Conservation (phyloP, 2,797 vertebrate genomes). For the Pristis pectinata region DNA sequence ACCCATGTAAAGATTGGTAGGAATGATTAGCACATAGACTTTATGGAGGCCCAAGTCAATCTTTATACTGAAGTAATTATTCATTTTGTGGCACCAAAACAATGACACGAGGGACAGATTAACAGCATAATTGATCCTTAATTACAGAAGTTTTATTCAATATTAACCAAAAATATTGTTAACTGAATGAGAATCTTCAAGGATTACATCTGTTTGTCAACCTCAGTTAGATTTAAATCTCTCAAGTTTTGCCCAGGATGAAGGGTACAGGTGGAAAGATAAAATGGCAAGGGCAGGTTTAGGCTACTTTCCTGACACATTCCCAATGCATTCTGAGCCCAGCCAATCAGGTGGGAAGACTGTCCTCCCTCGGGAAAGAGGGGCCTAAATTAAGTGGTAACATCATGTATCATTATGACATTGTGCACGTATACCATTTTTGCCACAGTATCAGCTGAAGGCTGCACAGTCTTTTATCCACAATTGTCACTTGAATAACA, state of each 20-base stretch:
- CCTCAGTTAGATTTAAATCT: background rate
- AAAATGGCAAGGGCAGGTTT: background rate
- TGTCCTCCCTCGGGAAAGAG: background rate
- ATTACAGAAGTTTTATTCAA: too few species aligned
- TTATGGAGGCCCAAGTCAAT: too few species aligned
- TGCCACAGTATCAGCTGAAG: background rate
- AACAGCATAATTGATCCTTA: background rate
- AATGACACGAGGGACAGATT: background rate
- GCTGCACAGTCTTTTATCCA: background rate
- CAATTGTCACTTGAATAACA: background rate
- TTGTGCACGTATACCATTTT: background rate
- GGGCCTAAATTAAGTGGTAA: background rate
- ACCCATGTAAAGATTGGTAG: too few species aligned
- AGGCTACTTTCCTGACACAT: background rate
- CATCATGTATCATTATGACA: background rate
- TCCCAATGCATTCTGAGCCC: background rate
- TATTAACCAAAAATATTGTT: background rate
- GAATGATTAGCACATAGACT: too few species aligned
- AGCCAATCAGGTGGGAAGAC: background rate
- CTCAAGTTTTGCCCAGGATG: background rate
- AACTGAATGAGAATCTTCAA: background rate
- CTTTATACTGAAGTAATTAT: too few species aligned
- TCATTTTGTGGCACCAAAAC: background rate
- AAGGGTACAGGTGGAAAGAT: background rate
- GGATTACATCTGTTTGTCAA: background rate